Evolutionary conservation across 2,113 vertebrate species (phyloP).

Genomic region (Narcine bancroftii): DNA sequence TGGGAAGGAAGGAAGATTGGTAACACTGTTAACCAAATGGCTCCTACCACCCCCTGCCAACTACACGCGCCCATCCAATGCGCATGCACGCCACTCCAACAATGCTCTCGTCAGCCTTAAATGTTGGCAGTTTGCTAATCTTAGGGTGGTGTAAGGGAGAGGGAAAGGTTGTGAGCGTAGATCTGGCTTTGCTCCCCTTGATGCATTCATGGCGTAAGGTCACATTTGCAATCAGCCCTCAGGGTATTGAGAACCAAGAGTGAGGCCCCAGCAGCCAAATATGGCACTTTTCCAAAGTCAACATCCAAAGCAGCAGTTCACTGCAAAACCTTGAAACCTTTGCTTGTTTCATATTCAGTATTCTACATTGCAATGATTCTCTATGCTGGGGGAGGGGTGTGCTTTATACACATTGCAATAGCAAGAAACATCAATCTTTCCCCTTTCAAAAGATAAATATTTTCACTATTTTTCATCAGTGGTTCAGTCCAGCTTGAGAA

Average conservation of each 20-base stretch:
- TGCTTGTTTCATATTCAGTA: neutral
- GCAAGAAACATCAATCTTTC: neutral
- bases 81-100: neutral
- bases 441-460: neutral
- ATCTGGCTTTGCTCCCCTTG: neutral
- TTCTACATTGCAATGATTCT: neutral
- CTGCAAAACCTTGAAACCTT: constrained; percentile 67
- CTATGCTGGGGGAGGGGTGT: neutral
- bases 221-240: constrained; percentile 71
- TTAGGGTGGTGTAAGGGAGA: neutral
- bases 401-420: neutral
- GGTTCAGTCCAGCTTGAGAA: neutral
- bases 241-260: constrained; percentile 72
- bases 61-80: neutral
- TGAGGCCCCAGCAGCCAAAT: constrained; percentile 70
- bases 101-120: too few relatives aligned
- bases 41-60: too few relatives aligned
- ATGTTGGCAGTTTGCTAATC: neutral
- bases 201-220: constrained; percentile 69
- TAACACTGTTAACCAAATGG: neutral
- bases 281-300: constrained; percentile 73
- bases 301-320: constrained; percentile 67
- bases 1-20: neutral
- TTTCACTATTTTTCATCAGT: neutral
- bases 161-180: neutral